Evolutionary conservation across 1,140 invertebrate genomes (phyloP).

Genomic region (Oreohelix idahoensis): DNA sequence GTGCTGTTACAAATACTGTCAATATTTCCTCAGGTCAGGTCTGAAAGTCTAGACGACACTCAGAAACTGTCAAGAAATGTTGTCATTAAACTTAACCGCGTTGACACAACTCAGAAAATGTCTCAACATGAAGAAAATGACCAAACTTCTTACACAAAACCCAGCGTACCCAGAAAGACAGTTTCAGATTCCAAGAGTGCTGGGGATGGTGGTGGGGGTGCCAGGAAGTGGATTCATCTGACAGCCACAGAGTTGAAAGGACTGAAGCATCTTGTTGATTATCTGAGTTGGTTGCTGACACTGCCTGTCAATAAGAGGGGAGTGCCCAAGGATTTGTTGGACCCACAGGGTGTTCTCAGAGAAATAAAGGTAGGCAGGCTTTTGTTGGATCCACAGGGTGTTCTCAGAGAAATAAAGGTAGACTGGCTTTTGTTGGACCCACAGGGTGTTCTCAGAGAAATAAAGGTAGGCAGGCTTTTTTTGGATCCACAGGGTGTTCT

Average conservation of each 20-base stretch:
- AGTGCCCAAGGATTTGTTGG: constrained; percentile 90
- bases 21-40: not conserved
- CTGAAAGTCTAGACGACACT: constrained; percentile 33
- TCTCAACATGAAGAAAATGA: constrained; percentile 40
- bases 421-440: constrained; percentile 90
- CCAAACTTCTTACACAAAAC: not conserved
- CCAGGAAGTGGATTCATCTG: constrained; percentile 64
- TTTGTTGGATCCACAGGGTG: constrained; percentile 87
- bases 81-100: constrained; percentile 58
- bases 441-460: constrained; percentile 89
- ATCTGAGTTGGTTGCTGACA: constrained; percentile 80
- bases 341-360: constrained; percentile 89
- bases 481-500: constrained; percentile 90
- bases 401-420: constrained; percentile 87
- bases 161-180: not conserved
- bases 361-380: constrained; percentile 79
- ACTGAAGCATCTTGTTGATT: constrained; percentile 85
- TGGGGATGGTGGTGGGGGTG: not conserved
- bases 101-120: constrained; percentile 51
- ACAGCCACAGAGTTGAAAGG: constrained; percentile 86
- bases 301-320: constrained; percentile 91
- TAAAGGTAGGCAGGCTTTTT: constrained; percentile 78
- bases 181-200: not conserved
- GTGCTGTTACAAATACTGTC: too few relatives aligned
- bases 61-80: constrained; percentile 52